phyloP scores from a whole-genome alignment of 2,888 invertebrate species.

The Drosophila subquinaria region DNA sequence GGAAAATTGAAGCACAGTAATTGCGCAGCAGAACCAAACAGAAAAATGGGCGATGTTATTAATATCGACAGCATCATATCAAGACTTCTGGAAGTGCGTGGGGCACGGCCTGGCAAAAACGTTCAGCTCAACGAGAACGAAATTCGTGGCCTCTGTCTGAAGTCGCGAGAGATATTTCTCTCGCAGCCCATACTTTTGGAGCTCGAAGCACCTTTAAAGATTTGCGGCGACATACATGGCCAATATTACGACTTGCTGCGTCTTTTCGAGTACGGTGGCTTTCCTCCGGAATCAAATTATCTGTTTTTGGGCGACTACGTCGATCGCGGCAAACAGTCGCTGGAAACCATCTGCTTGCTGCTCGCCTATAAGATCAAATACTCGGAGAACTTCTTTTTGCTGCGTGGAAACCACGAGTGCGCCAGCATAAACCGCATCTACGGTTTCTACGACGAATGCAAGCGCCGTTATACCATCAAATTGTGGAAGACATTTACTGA shows the following conservation, averaged over 20 bases:
- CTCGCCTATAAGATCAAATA: constrained; percentile 99
- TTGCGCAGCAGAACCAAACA: constrained; percentile 52
- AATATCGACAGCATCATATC: constrained; percentile 85
- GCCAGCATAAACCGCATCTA: constrained; percentile 99
- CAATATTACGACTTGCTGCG: constrained; percentile 99
- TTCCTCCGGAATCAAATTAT: constrained; percentile 99
- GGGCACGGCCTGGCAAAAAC: constrained; percentile 99
- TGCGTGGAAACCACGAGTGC: constrained; percentile 99
- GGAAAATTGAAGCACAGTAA: constrained; percentile 53
- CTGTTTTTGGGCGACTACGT: constrained; percentile 99
- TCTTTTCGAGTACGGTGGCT: constrained; percentile 99
- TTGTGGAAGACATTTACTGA: constrained; percentile 99
- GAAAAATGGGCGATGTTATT: constrained; percentile 84
- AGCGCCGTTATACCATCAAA: constrained; percentile 98
- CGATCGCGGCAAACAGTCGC: constrained; percentile 98
- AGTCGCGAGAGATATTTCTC: constrained; percentile 99
- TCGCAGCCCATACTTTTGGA: constrained; percentile 99
- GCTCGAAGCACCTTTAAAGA: constrained; percentile 99
- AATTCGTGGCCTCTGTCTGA: constrained; percentile 98
- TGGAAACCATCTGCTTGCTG: constrained; percentile 98
- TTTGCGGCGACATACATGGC: constrained; percentile 99
- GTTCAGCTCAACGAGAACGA: constrained; percentile 99
- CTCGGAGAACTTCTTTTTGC: constrained; percentile 98
- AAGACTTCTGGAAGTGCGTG: constrained; percentile 90
- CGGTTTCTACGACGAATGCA: constrained; percentile 99